Evolutionary conservation across 2,797 vertebrate species (phyloP).

Genomic region (Pteropus rufus): DNA sequence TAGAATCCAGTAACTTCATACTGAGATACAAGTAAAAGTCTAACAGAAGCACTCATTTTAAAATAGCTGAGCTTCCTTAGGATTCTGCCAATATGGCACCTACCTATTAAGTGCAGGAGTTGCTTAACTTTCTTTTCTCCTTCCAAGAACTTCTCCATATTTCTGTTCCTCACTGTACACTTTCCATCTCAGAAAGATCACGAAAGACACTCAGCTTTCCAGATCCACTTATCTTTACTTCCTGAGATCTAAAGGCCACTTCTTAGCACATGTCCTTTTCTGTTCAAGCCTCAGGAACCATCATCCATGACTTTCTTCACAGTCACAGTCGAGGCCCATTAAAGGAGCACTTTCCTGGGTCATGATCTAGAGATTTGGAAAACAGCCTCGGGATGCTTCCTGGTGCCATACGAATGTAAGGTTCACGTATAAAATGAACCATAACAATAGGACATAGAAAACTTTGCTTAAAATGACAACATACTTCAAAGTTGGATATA

Average conservation of each 20-base stretch:
- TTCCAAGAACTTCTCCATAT: not conserved
- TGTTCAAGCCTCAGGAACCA: not conserved
- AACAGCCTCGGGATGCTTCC: not conserved
- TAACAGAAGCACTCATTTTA: not conserved
- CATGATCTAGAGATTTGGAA: not conserved
- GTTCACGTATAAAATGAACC: not conserved
- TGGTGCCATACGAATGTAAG: not conserved
- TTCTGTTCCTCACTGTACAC: not conserved
- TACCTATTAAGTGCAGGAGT: not conserved
- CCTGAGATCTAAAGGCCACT: not conserved
- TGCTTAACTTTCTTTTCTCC: not conserved
- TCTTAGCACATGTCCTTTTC: not conserved
- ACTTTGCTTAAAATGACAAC: not conserved
- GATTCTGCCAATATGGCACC: not conserved
- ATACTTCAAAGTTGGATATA: constrained; percentile 41
- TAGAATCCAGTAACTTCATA: not conserved
- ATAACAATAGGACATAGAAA: not conserved
- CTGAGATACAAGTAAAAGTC: not conserved
- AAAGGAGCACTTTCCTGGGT: not conserved
- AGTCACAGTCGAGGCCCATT: not conserved
- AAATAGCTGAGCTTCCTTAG: not conserved
- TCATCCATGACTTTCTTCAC: not conserved
- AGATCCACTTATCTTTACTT: not conserved
- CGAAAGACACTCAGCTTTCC: not conserved
- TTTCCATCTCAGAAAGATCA: not conserved